Base-by-base conservation (phyloP, 1,140 invertebrate genomes). In the Hestina assimilis region DNA sequence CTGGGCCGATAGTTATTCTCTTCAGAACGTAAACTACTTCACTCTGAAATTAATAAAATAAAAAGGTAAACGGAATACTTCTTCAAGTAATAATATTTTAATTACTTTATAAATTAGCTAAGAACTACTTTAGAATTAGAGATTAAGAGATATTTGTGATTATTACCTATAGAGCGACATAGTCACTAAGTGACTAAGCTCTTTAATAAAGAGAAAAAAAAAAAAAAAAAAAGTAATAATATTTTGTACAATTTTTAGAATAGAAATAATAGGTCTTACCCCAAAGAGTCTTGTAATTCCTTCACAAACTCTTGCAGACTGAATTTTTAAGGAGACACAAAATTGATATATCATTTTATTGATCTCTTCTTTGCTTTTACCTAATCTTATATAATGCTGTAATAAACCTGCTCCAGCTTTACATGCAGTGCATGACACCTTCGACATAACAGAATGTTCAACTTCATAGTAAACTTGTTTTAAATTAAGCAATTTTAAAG, bases 371-470 rank as follows among this genome's bases (percentile, higher is more conserved):
- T 95, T 93, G 11, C 92, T 94, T 86, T 96, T 96, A 12, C 95
- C 95, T 0, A 90, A 90, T 69, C 93, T 91, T 28, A 96, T 96
- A 69, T 96, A 97, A 76, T 97, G 94, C 72, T 96, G 95, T 15
- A 97, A 84, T 17, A 97, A 83, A 0, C 95, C 94, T 35, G 95
- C 94, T 0, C 95, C 94, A n/a, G 95, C 95, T 89, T 95, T 95
- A 72, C 96, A 97, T 6, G 96, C 96, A 0, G 95, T 96, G 68
- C 96, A 97, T 0, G 95, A 96, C 1, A 97, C 95, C 79, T 95
- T 96, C 0, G 95, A 96, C 94, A 97, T 95, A 1, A 97, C 94
- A 8, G 95, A 96, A 57, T 95, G 96, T 86, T 97, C 95, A 14
- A 97, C 92, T 89, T 97, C 95, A 64, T 93, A 93, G 59, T 87